phyloP scores from a whole-genome alignment of 1,140 invertebrate species.

The Drosophila pallidifrons region DNA sequence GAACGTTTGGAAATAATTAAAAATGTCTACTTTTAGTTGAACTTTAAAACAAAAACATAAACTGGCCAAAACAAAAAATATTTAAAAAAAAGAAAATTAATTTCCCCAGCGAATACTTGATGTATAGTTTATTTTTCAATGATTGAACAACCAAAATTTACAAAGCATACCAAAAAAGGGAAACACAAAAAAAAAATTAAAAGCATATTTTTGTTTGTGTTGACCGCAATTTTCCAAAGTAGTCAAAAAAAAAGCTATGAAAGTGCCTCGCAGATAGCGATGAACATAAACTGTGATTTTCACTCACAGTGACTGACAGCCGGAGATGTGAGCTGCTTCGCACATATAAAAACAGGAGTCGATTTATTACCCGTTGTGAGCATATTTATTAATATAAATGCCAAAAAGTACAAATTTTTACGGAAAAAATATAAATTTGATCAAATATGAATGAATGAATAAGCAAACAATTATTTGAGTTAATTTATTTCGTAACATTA shows the following conservation, averaged over 20 bases:
- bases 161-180: constrained; percentile 11
- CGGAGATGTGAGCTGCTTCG: neutral
- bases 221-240: constrained; percentile 51
- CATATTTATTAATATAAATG: no score
- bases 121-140: constrained; percentile 14
- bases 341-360: no score
- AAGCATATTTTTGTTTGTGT: constrained; percentile 37
- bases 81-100: neutral
- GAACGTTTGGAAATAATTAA: constrained; percentile 17
- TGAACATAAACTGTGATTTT: constrained; percentile 28
- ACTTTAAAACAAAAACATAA: constrained; percentile 4
- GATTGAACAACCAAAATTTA: constrained; percentile 20
- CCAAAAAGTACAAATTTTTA: no score
- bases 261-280: constrained; percentile 25
- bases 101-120: constrained; percentile 21
- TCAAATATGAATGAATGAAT: no score
- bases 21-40: constrained; percentile 19
- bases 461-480: no score
- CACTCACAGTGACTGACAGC: constrained; percentile 16
- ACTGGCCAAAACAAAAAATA: no score
- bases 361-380: no score
- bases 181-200: neutral
- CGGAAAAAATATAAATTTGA: no score
- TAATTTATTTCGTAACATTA: no score
- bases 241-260: constrained; percentile 11